phyloP scores from a whole-genome alignment of 2,888 invertebrate species.

The Hypomecis atomaria region DNA sequence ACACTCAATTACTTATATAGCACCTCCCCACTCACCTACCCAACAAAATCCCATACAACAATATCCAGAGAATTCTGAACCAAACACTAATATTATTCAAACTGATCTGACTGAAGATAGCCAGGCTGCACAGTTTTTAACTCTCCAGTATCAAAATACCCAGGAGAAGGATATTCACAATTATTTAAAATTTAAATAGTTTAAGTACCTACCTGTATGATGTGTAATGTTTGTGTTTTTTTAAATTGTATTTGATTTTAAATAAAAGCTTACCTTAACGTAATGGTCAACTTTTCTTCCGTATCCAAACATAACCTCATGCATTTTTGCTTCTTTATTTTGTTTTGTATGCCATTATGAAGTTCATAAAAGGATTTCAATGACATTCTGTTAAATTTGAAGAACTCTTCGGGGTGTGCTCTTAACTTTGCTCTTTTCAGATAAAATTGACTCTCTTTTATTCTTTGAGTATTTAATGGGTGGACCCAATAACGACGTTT shows the following conservation, averaged over 20 bases:
- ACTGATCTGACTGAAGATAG: constrained; percentile 10
- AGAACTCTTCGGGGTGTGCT: constrained; percentile 29
- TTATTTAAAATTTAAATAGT: constrained; percentile 6
- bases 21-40: constrained; percentile 9
- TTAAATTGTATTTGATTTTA: neutral
- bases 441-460: constrained; percentile 19
- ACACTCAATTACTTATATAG: constrained; percentile 3
- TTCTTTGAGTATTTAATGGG: neutral
- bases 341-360: constrained; percentile 8
- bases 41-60: constrained; percentile 13
- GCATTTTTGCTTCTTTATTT: neutral
- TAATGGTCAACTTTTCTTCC: neutral
- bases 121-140: constrained; percentile 8
- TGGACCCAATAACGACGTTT: neutral
- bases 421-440: constrained; percentile 28
- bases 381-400: constrained; percentile 32
- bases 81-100: constrained; percentile 16
- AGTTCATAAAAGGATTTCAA: constrained; percentile 29
- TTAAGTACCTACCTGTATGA: constrained; percentile 14
- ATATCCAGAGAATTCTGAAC: constrained; percentile 15
- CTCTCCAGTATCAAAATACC: constrained; percentile 2
- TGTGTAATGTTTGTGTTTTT: constrained; percentile 1
- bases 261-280: neutral
- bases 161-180: constrained; percentile 10
- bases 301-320: neutral